Conservation (phyloP, 2,113 vertebrate species). For the Romanogobio albipinnatus region DNA sequence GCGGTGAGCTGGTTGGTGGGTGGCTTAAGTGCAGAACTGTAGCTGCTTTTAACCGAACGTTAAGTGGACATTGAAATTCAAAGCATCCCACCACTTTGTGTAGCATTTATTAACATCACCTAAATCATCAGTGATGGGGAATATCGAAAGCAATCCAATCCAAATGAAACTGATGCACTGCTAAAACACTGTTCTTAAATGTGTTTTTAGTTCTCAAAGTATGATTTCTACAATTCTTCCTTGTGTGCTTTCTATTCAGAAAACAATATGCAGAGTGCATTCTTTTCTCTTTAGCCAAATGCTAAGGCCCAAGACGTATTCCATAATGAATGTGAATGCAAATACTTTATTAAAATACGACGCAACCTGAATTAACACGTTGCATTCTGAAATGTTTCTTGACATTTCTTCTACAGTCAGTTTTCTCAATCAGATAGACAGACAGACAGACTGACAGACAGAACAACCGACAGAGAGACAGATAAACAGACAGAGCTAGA, state of each 20-base stretch:
- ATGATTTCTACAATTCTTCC: not conserved
- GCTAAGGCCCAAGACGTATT: not conserved
- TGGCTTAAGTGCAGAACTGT: conserved; percentile 42
- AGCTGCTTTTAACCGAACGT: conserved; percentile 33
- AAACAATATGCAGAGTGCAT: conserved; percentile 11
- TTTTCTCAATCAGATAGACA: not conserved
- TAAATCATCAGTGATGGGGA: not conserved
- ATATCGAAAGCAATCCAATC: not conserved
- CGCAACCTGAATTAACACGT: not conserved
- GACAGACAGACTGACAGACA: no score
- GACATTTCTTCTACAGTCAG: not conserved
- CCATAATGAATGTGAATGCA: not conserved
- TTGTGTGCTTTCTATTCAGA: not conserved
- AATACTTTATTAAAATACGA: not conserved
- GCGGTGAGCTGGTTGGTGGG: conserved; percentile 53
- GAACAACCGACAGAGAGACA: not conserved
- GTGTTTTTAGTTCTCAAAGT: not conserved
- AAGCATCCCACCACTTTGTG: conserved; percentile 45
- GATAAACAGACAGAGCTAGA: no score
- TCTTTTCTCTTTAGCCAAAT: not conserved
- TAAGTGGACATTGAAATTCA: conserved; percentile 49
- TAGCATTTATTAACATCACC: conserved; percentile 33
- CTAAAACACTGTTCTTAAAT: not conserved
- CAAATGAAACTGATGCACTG: not conserved
- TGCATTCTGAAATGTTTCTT: not conserved